Percentiles rank a stretch among this genome's conserved stretches.
Evolutionary conservation across 35 echinoderm and acorn worm species (phyloP).

Genomic region (Apostichopus parvimensis): DNA sequence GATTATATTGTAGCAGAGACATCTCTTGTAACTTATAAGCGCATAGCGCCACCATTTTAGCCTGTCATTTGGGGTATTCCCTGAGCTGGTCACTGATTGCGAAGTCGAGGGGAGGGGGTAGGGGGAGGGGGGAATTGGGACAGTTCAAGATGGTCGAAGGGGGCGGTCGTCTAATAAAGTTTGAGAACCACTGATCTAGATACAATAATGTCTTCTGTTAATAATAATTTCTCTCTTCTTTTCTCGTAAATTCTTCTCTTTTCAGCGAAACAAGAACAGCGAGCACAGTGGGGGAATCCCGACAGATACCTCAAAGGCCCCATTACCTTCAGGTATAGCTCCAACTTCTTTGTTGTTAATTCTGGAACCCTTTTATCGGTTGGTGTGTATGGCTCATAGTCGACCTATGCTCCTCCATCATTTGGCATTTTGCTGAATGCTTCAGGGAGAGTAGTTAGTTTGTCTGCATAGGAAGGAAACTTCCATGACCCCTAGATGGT

Average conservation of each 20-base stretch:
- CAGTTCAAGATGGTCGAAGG: too few relatives aligned
- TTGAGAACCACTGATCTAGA: neutral
- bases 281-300: slow-evolving; percentile 6
- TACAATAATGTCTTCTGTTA: neutral
- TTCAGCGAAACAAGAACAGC: slow-evolving; percentile 23
- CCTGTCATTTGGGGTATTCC: too few relatives aligned
- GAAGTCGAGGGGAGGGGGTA: too few relatives aligned
- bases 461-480: neutral
- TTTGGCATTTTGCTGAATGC: neutral
- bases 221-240: neutral
- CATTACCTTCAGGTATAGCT: neutral
- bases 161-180: too few relatives aligned
- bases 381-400: neutral
- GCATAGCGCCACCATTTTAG: too few relatives aligned
- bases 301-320: slow-evolving; percentile 5
- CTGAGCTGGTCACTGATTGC: too few relatives aligned
- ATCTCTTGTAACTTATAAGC: too few relatives aligned
- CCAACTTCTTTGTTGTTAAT: too few relatives aligned
- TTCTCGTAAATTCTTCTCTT: neutral
- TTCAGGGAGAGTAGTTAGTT: neutral
- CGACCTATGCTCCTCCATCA: neutral
- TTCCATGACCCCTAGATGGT: neutral
- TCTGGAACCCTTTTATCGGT: too few relatives aligned
- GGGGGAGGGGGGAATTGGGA: too few relatives aligned
- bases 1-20: too few relatives aligned